phyloP scores from a whole-genome alignment of 2,888 invertebrate genomes.

The Podabrus alpinus region DNA sequence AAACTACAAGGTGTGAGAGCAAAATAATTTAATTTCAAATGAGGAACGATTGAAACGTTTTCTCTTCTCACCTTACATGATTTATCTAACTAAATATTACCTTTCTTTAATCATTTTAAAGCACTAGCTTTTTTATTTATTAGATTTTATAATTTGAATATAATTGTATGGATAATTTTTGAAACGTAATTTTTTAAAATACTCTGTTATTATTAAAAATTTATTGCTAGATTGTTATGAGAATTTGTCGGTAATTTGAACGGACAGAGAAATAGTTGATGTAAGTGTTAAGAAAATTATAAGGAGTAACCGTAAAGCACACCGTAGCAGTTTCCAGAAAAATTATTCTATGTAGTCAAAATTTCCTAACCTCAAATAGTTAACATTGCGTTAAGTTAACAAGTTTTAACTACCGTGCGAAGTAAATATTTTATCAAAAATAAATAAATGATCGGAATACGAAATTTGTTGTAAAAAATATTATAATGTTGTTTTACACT shows the following conservation, averaged over 20 bases:
- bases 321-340: no score
- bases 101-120: slow-evolving; percentile 25
- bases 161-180: slow-evolving; percentile 36
- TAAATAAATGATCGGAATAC: no score
- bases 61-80: slow-evolving; percentile 47
- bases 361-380: no score
- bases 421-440: background rate
- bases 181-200: slow-evolving; percentile 31
- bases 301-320: no score
- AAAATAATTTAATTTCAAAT: slow-evolving; percentile 52
- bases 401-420: background rate
- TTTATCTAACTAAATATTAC: slow-evolving; percentile 40
- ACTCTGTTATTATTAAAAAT: slow-evolving; percentile 34
- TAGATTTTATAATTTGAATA: slow-evolving; percentile 40
- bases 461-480: background rate
- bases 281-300: background rate
- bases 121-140: slow-evolving; percentile 28
- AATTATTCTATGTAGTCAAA: background rate
- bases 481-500: background rate
- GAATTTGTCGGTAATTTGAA: background rate
- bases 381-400: no score
- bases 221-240: slow-evolving; percentile 26
- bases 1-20: slow-evolving; percentile 33
- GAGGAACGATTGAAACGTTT: slow-evolving; percentile 48
- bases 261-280: background rate